Base-by-base conservation (phyloP, 2,888 invertebrate genomes). In the Lasioglossum marginatum region DNA sequence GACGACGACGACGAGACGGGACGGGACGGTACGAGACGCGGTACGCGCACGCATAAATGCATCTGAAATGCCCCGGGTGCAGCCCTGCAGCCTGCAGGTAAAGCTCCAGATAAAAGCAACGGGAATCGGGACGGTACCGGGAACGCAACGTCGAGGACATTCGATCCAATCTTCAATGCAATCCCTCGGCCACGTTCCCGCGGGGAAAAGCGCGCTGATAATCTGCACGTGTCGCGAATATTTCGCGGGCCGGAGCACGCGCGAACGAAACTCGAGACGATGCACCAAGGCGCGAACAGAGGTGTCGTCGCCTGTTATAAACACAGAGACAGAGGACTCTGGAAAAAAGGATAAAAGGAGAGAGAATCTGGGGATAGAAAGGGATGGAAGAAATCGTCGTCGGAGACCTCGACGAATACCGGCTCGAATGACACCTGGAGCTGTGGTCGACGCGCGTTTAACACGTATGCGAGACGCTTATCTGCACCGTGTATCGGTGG, bases 71-170 rank as follows among this genome's bases (percentile, higher is more conserved):
- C 79, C 73, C 34, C 68, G 73, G 74, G 71, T 57, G 63, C 85
- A 88, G 79, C 71, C 66, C 81, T 79, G 85, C 45, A 31, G 60
- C 14, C 40, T 19, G 70, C 81, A 83, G 81, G 83, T 85, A 87
- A 81, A 85, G 84, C 76, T 72, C 77, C 77, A 85, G 87, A 90
- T 83, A 89, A 81, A 85, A 81, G 82, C 72, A 80, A 81, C 75
- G 77, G 79, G 78, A 84, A 87, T 86, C 83, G 85, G 63, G 75
- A 43, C 81, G 63, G 82, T 91, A 91, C 93, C 87, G 81, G 81
- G 93, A 93, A 93, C 88, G 93, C 93, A 88, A 87, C 83, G 82
- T 89, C 87, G 86, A 75, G 85, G 92, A 92, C 91, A 93, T 92
- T 92, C 92, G 92, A 93, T 93, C 91, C 91, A 90, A 89, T 89